Evolutionary conservation across 2,888 invertebrate genomes (phyloP).

Genomic region (Drosophila monieri): DNA sequence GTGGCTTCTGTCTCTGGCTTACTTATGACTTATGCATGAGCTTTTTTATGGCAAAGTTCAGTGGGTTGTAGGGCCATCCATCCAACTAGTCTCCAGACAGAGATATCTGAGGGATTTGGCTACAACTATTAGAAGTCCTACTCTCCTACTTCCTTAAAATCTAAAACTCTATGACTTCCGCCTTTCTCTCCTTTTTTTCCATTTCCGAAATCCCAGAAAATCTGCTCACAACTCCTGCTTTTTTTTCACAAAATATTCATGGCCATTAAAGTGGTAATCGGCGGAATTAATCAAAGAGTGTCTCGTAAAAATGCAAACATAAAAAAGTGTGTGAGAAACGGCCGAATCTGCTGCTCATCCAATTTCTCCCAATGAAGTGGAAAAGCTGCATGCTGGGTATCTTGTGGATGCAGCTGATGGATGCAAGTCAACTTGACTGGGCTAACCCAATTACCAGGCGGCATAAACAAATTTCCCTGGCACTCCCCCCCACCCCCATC

Average conservation of each 20-base stretch:
- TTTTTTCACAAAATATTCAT: constrained; percentile 26
- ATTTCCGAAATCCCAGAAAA: neutral
- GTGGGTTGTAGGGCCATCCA: constrained; percentile 9
- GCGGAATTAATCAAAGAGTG: constrained; percentile 36
- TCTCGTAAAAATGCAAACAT: constrained; percentile 30
- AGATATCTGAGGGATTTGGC: constrained; percentile 17
- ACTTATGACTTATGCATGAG: constrained; percentile 75
- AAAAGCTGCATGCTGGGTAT: constrained; percentile 28
- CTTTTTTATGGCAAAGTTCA: constrained; percentile 32
- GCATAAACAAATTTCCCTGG: constrained; percentile 65
- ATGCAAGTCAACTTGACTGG: constrained; percentile 20
- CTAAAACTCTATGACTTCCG: constrained; percentile 1
- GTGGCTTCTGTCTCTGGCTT: constrained; percentile 12
- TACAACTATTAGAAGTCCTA: constrained; percentile 5
- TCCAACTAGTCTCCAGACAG: neutral
- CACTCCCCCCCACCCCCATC: constrained; percentile 2
- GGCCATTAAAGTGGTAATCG: constrained; percentile 34
- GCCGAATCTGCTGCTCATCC: constrained; percentile 37
- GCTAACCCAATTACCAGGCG: constrained; percentile 71
- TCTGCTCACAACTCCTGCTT: constrained; percentile 1
- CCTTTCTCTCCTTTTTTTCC: constrained; percentile 1
- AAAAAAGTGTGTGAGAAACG: constrained; percentile 40
- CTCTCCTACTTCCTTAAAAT: no score
- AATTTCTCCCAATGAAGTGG: constrained; percentile 44
- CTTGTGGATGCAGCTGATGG: constrained; percentile 30